A percentile compares a stretch with the other conserved stretches of the same genome.
These are phyloP conservation scores for Psammodynastes pulverulentus DNA, from an alignment of 2,113 vertebrate genomes.

Conservation along the genomic window DNA sequence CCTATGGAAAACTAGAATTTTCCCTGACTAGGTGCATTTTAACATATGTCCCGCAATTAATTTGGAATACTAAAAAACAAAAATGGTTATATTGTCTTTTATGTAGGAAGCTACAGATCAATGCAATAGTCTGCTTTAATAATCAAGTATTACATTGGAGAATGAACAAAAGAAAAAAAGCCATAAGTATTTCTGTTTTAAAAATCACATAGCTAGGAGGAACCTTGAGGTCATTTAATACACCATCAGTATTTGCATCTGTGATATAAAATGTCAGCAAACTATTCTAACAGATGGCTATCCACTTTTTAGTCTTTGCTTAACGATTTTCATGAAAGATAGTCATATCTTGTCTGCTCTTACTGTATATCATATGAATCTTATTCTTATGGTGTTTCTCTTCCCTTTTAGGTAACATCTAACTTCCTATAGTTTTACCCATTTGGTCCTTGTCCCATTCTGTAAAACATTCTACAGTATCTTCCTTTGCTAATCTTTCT, in stretches of 20 bases:
- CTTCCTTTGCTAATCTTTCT: neutral
- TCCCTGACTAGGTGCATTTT: neutral
- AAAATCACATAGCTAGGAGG: neutral
- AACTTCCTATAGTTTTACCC: neutral
- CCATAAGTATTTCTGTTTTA: neutral
- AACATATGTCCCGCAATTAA: neutral
- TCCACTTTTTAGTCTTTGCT: neutral
- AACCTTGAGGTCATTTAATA: neutral
- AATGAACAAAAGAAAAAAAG: neutral
- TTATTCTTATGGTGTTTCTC: neutral
- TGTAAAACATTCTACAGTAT: neutral
- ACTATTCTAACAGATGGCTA: neutral
- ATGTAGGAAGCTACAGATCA: neutral
- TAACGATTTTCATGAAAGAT: neutral
- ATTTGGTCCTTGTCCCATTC: neutral
- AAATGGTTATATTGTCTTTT: neutral
- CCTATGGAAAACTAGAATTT: neutral
- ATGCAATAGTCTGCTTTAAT: neutral
- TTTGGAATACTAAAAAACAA: neutral
- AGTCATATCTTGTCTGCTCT: neutral
- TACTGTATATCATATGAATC: neutral
- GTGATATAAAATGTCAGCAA: neutral
- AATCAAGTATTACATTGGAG: neutral
- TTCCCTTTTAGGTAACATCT: neutral
- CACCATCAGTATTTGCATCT: neutral